Evolutionary conservation across 2,113 vertebrate species (phyloP).

Genomic region (Menidia beryllina): DNA sequence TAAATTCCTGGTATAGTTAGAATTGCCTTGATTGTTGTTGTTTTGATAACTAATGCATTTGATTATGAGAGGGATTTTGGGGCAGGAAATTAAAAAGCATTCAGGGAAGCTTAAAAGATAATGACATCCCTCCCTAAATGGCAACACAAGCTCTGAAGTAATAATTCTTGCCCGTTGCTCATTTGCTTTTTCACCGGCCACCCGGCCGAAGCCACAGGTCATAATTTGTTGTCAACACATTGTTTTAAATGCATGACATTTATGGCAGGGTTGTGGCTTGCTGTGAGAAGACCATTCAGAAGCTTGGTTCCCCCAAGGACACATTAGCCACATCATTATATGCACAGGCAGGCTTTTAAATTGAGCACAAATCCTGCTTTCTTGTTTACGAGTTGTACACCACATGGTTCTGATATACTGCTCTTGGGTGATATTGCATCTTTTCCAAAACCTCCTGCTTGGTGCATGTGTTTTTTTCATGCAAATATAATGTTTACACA

Average conservation of each 20-base stretch:
- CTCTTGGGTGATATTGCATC: background rate
- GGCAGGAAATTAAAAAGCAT: slow-evolving; percentile 23
- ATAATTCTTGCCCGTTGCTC: slow-evolving; percentile 34
- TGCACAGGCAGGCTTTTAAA: slow-evolving; percentile 42
- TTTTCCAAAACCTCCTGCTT: background rate
- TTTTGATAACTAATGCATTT: slow-evolving; percentile 6
- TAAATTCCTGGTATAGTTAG: background rate
- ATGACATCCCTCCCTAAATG: slow-evolving; percentile 16
- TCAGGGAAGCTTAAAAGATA: slow-evolving; percentile 24
- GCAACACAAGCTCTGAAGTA: slow-evolving; percentile 1
- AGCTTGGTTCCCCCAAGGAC: slow-evolving; percentile 26
- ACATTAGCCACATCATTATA: slow-evolving; percentile 43
- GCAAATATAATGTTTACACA: background rate
- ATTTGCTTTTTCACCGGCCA: slow-evolving; percentile 32
- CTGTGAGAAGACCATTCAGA: slow-evolving; percentile 18
- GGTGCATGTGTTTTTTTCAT: background rate
- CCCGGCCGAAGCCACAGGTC: slow-evolving; percentile 30
- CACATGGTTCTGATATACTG: slow-evolving; percentile 3
- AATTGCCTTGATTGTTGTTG: slow-evolving; percentile 15
- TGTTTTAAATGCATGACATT: slow-evolving; percentile 39
- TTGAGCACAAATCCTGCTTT: slow-evolving; percentile 18
- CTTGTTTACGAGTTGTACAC: slow-evolving; percentile 11
- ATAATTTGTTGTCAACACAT: slow-evolving; percentile 41
- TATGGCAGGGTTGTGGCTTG: slow-evolving; percentile 34
- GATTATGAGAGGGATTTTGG: slow-evolving; percentile 21